These are phyloP conservation scores for Drepanosiphum platanoidis DNA, from an alignment of 2,888 invertebrate species.

Conservation along the genomic window DNA sequence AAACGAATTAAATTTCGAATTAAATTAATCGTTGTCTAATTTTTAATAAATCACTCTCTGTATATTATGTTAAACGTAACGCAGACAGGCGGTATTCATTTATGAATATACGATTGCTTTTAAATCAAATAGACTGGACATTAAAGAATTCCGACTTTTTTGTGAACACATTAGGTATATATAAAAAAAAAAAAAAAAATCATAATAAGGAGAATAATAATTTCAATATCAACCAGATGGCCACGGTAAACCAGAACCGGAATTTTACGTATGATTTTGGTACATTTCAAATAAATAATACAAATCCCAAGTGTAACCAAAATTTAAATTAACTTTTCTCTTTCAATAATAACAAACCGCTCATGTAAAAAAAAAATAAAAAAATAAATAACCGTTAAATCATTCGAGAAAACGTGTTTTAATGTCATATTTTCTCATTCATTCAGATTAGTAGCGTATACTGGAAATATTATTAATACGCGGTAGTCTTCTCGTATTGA, in stretches of 20 bases:
- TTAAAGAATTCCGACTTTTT: constrained; percentile 1
- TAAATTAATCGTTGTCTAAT: background rate
- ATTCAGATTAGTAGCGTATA: constrained; percentile 9
- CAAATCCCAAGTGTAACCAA: constrained; percentile 29
- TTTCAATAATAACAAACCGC: constrained; percentile 53
- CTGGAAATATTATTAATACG: constrained; percentile 34
- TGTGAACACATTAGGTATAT: constrained; percentile 1
- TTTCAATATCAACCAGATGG: constrained; percentile 51
- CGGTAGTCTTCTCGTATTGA: constrained; percentile 38
- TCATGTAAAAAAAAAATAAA: constrained; percentile 32
- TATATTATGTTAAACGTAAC: background rate
- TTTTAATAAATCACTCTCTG: background rate
- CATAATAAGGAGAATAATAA: constrained; percentile 31
- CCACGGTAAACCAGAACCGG: constrained; percentile 31
- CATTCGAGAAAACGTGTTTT: constrained; percentile 54
- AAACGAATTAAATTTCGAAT: too few species aligned
- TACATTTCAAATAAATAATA: constrained; percentile 47
- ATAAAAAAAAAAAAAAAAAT: too few species aligned
- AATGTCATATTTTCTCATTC: constrained; percentile 48
- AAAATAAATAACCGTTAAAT: constrained; percentile 53
- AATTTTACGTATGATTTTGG: constrained; percentile 49
- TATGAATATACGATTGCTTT: constrained; percentile 28
- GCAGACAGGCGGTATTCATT: background rate
- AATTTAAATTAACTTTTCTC: constrained; percentile 60
- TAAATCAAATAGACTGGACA: constrained; percentile 4